Base-by-base conservation (phyloP, 35 echinoderm and acorn worm genomes). In the Lytechinus pictus region DNA sequence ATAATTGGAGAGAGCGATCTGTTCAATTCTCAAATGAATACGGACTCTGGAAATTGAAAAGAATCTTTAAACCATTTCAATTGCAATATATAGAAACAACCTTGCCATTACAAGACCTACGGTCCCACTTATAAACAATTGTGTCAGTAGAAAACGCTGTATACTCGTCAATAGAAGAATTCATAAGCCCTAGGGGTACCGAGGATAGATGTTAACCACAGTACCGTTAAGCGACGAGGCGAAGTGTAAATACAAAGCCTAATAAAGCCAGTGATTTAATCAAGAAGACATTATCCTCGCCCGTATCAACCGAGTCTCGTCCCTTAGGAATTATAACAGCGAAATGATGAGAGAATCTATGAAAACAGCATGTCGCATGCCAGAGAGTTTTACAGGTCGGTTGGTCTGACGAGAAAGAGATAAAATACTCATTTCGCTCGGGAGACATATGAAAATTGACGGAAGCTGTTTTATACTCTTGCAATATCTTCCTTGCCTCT, bases 231-330 rank as follows among this genome's bases (percentile, higher is more conserved):
- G 53, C 54, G 91, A 29, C 6, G 91, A 29, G 54, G 91, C 54
- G 91, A 93, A 93, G 91, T 93, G 91, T 93, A 93, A 93, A 93
- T 93, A 93, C 91, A 93, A 53, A 53, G 54, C 54, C 52, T 93
- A 93, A 93, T 93, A 93, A 93, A 93, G 91, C 9, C 91, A 93
- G 91, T 93, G 91, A 93, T 93, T 93, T 93, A 93, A 93, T 93
- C 91, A 93, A 57, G 54, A 27, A 16, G 16, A 57, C 91, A 93
- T 93, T 93, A 93, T 57, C n/a, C 91, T 89, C 28, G 87, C 51
- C 87, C 87, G 24, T 44, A 27, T 13, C 87, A 89, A 54, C 52
- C 52, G 91, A 93, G 52, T 57, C 87, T 53, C 54, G 91, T 93
- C 91, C 54, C 91, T 27, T 5, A 54, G 91, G 91, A 93, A 93